Evolutionary conservation across 2,888 invertebrate species (phyloP).

Genomic region (Volucella bombylans): DNA sequence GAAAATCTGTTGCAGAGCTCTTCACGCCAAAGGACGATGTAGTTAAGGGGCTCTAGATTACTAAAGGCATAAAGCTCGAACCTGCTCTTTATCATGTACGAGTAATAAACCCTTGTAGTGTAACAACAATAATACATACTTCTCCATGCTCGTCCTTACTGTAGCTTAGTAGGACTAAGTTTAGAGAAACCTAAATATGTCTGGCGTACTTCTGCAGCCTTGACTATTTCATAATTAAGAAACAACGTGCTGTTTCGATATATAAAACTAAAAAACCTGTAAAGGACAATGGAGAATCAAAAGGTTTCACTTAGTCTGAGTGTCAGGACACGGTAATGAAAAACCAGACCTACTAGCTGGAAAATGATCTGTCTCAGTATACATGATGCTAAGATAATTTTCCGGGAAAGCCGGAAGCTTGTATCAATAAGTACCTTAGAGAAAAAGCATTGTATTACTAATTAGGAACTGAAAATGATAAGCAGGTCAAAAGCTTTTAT

Average conservation of each 20-base stretch:
- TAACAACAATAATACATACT: not conserved
- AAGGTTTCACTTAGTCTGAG: no score
- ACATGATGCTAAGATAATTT: no score
- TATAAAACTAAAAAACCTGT: constrained; percentile 20
- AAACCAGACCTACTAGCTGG: no score
- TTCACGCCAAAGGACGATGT: constrained; percentile 95
- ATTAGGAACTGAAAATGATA: no score
- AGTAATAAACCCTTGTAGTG: constrained; percentile 83
- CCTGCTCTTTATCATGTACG: constrained; percentile 90
- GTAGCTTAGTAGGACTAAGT: constrained; percentile 42
- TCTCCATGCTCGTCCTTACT: not conserved
- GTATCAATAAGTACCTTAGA: no score
- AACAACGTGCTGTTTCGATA: constrained; percentile 16
- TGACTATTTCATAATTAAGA: constrained; percentile 27
- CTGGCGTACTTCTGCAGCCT: constrained; percentile 32
- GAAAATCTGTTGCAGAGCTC: constrained; percentile 94
- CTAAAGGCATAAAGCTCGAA: constrained; percentile 95
- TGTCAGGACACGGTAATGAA: no score
- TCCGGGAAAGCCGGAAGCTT: no score
- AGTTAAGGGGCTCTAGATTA: constrained; percentile 89
- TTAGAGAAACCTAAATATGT: constrained; percentile 27
- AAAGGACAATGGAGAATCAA: no score
- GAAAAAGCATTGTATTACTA: no score
- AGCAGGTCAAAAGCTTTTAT: no score
- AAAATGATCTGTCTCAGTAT: no score